These are phyloP conservation scores for Drosophila saltans DNA, from an alignment of 1,140 invertebrate species.

Conservation along the genomic window DNA sequence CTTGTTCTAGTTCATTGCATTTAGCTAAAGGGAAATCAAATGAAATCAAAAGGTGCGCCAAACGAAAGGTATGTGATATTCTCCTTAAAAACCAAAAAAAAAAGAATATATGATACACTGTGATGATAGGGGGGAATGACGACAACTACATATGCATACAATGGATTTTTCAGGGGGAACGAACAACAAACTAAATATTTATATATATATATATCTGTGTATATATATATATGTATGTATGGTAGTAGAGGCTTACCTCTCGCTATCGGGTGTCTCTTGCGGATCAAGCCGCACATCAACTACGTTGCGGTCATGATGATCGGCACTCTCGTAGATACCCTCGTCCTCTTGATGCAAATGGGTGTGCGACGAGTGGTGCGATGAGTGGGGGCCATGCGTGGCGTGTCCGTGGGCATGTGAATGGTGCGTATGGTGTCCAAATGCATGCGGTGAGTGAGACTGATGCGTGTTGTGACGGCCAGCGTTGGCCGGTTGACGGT, in stretches of 20 bases:
- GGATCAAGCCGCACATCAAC: slow-evolving; percentile 85
- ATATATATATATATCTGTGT: neutral
- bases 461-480: slow-evolving; percentile 84
- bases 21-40: neutral
- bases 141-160: neutral
- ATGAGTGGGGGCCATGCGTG: slow-evolving; percentile 83
- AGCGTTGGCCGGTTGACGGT: slow-evolving; percentile 87
- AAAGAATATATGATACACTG: no score
- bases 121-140: neutral
- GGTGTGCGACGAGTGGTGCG: slow-evolving; percentile 84
- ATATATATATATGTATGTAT: neutral
- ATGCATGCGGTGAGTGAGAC: slow-evolving; percentile 83
- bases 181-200: neutral
- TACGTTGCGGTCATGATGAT: slow-evolving; percentile 86
- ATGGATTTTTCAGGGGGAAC: neutral
- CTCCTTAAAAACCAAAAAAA: neutral
- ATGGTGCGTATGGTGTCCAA: slow-evolving; percentile 82
- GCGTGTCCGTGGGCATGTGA: slow-evolving; percentile 83
- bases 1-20: neutral
- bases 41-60: neutral
- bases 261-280: slow-evolving; percentile 91
- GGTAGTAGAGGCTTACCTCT: slow-evolving; percentile 87
- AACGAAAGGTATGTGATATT: neutral
- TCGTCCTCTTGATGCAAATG: slow-evolving; percentile 89
- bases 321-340: slow-evolving; percentile 93